Evolutionary conservation across 2,797 vertebrate genomes (phyloP), one percentile per base, ranked within the genome.

Genomic region (Platalea minor): DNA sequence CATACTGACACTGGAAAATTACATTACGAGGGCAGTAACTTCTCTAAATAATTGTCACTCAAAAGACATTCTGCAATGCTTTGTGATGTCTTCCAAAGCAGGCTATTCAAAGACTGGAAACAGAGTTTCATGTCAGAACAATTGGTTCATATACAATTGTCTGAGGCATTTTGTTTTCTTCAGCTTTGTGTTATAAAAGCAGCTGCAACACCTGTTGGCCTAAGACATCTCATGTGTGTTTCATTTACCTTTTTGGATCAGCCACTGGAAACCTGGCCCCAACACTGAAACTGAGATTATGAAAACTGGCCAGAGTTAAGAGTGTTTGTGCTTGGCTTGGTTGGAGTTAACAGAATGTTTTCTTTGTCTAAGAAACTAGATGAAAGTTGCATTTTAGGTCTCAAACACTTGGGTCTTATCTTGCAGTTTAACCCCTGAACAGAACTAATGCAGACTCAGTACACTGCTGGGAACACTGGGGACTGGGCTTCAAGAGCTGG

Each of bases 11-110:
- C 59, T 78, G 61, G 89, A 80, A 95, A 96, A 93, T 92, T 92
- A 91, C 84, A 95, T 81, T 95, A 96, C 0, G 2, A 97, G 91
- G 78, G 78, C 89, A 96, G 91, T 81, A 97, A 92, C 85, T 94
- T 92, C 92, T 89, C 89, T 83, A 92, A 93, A 86, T 94, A 95
- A 94, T 91, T 96, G 96, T 92, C 94, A 96, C 61, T 94, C 85
- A 84, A 84, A 84, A 95, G 86, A 74, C 35, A 85, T 78, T 93
- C 93, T 75, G 81, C 75, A 95, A 68, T 26, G 82, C 57, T 85
- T 88, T 95, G 79, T 59, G 68, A 92, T 88, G 86, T 45, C 80
- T 92, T 61, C 88, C 89, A 81, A 92, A 88, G 46, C 33, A 93
- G 64, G 41, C 68, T 91, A 35, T 77, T 89, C 0, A 3, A 95